Evolutionary conservation across 2,113 vertebrate species (phyloP).

Genomic region (Plecotus auritus): DNA sequence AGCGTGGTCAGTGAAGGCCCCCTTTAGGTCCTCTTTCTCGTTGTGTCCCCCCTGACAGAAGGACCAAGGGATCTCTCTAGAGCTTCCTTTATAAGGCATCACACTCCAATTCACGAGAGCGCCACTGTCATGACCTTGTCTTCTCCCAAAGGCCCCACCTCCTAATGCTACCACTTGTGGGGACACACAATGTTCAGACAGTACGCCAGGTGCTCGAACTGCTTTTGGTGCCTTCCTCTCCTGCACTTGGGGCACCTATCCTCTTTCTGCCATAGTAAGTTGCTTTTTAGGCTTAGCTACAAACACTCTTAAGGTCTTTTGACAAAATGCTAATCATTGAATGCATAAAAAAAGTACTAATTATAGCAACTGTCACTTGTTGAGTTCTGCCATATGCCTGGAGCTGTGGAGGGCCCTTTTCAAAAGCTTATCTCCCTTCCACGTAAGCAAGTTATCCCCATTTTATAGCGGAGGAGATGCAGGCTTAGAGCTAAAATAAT

Average conservation of each 20-base stretch:
- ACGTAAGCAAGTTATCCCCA: neutral
- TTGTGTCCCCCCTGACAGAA: accelerated
- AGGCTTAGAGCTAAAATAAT: neutral
- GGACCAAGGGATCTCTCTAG: neutral
- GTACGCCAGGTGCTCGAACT: neutral
- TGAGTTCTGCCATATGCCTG: neutral
- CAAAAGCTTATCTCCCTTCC: neutral
- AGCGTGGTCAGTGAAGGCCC: neutral
- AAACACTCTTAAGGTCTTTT: neutral
- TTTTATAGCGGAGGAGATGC: neutral
- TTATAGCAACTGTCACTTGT: neutral
- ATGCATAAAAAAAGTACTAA: neutral
- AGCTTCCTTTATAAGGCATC: neutral
- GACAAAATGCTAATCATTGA: conserved; percentile 16
- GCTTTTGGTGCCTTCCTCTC: neutral
- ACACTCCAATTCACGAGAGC: too few species aligned
- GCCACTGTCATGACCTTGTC: neutral
- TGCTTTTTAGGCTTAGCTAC: neutral
- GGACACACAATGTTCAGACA: neutral
- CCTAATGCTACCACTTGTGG: too few species aligned
- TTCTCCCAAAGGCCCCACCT: neutral
- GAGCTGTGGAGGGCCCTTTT: neutral
- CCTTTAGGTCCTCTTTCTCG: neutral
- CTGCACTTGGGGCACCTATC: neutral
- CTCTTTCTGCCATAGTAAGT: neutral